Percentiles rank a stretch among this genome's conserved stretches.
phyloP scores from a whole-genome alignment of 1,140 invertebrate genomes.

The Drosophila subobscura region DNA sequence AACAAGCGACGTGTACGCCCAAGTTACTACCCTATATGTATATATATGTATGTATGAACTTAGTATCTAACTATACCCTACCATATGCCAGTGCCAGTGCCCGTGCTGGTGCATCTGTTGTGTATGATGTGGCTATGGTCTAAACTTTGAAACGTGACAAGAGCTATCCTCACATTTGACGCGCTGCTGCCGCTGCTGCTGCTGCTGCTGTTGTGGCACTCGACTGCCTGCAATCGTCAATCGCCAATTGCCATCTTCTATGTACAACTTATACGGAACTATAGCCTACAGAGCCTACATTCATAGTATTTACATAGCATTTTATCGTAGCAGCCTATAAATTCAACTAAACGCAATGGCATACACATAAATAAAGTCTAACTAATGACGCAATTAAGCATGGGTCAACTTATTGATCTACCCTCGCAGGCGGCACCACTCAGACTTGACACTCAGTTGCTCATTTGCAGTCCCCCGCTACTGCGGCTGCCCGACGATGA shows the following conservation, averaged over 20 bases:
- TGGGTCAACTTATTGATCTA: slow-evolving; percentile 2
- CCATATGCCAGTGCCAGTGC: slow-evolving; percentile 13
- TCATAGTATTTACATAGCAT: slow-evolving; percentile 48
- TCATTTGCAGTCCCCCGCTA: slow-evolving; percentile 78
- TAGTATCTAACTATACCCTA: slow-evolving; percentile 9
- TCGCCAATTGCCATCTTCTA: slow-evolving; percentile 11
- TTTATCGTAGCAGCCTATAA: slow-evolving; percentile 46
- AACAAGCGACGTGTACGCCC: slow-evolving; percentile 42
- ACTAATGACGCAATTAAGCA: slow-evolving; percentile 19
- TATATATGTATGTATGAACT: slow-evolving; percentile 4
- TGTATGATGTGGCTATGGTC: slow-evolving; percentile 26
- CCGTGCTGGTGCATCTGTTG: slow-evolving; percentile 12
- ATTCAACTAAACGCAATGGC: slow-evolving; percentile 47
- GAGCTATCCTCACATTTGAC: slow-evolving; percentile 24
- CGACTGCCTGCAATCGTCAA: neutral
- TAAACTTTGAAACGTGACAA: slow-evolving; percentile 50
- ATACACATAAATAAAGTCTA: slow-evolving; percentile 44
- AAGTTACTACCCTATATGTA: slow-evolving; percentile 41
- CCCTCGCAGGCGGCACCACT: no score
- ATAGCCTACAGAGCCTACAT: slow-evolving; percentile 27
- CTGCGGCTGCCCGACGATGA: slow-evolving; percentile 78
- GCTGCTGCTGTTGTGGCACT: no score
- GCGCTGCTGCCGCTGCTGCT: no score
- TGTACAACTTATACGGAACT: slow-evolving; percentile 47
- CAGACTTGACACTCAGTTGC: slow-evolving; percentile 54